Evolutionary conservation across 2,113 vertebrate genomes (phyloP), one percentile per base, ranked within the genome.

Genomic region (Sinocyclocheilus anophthalmus): DNA sequence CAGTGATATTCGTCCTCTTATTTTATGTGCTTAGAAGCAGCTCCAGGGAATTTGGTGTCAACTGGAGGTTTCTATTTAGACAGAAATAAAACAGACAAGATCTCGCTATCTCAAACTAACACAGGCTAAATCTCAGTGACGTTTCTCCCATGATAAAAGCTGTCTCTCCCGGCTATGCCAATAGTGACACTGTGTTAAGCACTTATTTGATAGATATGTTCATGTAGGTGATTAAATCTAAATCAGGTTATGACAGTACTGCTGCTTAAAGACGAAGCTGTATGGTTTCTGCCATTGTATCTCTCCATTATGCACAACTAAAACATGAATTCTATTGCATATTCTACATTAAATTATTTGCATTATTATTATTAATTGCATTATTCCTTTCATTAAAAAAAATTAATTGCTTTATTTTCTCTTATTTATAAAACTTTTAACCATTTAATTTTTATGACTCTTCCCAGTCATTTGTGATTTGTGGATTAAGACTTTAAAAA

Each of bases 31-130:
- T 59, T 69, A 12, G 33, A 67, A 72, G 26, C 11, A 18, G 45
- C 76, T 85, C 76, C 50, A 26, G 67, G 55, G 18, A 37, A 75
- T 86, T n/a, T 69, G 24, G 20, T 86, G 78, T 80, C 37, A 86
- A 61, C 37, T 20, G n/a, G 33, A 70, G 67, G 33, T 81, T 81
- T 81, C 20, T 33, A 86, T 82, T 86, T 63, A 76, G 67, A 72
- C 37, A 73, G 37, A 57, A 61, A 70, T 70, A 70, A 80, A 85
- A 26, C 65, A 73, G 53, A 81, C 33, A 10, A 79, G 48, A 59
- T 67, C 37, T 42, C 14, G 10, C n/a, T 3, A 55, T 55, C 48
- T 33, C 53, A 81, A 86, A 86, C 24, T 14, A 67, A 16, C 59
- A 39, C 33, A 53, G 7, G 16, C 26, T 37, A 73, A 75, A 77